Evolutionary conservation across 2,888 invertebrate species (phyloP).

Genomic region (Geotrupes spiniger): DNA sequence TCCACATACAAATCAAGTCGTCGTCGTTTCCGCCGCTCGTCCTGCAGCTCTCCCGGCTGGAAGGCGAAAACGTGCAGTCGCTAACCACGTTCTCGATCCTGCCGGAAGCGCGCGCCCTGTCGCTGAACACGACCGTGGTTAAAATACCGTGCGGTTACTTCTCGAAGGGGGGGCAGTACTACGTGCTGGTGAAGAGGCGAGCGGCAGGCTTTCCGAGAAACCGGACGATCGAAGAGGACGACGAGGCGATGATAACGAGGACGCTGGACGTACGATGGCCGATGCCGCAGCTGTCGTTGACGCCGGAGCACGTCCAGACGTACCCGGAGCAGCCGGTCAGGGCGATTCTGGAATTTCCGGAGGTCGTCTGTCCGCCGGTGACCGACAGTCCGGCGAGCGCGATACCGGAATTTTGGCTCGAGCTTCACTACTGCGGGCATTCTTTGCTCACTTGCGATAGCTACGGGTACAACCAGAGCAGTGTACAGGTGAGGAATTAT

Average conservation of each 20-base stretch:
- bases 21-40: slow-evolving; percentile 47
- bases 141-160: slow-evolving; percentile 68
- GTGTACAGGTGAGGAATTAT: slow-evolving; percentile 4
- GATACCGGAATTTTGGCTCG: slow-evolving; percentile 71
- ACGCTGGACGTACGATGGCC: slow-evolving; percentile 82
- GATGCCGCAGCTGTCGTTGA: slow-evolving; percentile 64
- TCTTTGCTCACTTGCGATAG: slow-evolving; percentile 67
- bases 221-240: slow-evolving; percentile 23
- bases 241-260: slow-evolving; percentile 47
- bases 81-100: slow-evolving; percentile 45
- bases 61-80: slow-evolving; percentile 44
- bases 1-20: slow-evolving; percentile 64
- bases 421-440: slow-evolving; percentile 77
- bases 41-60: slow-evolving; percentile 50
- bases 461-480: slow-evolving; percentile 13
- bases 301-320: slow-evolving; percentile 74
- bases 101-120: slow-evolving; percentile 45
- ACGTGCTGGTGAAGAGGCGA: slow-evolving; percentile 52
- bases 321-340: slow-evolving; percentile 74
- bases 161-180: slow-evolving; percentile 67
- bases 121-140: slow-evolving; percentile 44
- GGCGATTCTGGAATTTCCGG: slow-evolving; percentile 72
- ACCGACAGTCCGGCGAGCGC: slow-evolving; percentile 54
- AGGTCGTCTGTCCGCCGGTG: slow-evolving; percentile 66
- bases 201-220: slow-evolving; percentile 29